phyloP scores from a whole-genome alignment of 2,888 invertebrate genomes.

The Camptogramma bilineatum region DNA sequence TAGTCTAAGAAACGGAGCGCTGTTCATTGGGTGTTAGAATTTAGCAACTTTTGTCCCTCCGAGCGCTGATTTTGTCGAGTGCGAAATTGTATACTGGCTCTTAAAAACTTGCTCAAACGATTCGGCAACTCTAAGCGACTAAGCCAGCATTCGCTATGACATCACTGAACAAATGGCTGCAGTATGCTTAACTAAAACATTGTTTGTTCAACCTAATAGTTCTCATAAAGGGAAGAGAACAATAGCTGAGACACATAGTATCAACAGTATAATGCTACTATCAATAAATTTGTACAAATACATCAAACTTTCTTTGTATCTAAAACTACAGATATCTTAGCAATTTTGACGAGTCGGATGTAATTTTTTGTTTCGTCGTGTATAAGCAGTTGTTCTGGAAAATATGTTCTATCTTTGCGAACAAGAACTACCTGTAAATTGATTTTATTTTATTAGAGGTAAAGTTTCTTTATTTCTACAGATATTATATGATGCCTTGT shows the following conservation, averaged over 20 bases:
- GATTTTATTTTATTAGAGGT: not conserved
- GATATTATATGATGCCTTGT: conserved; percentile 4
- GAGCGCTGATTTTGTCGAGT: too few relatives aligned
- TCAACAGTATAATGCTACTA: conserved; percentile 48
- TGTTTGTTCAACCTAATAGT: conserved; percentile 66
- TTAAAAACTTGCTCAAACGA: not conserved
- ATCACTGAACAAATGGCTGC: conserved; percentile 54
- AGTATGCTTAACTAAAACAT: conserved; percentile 56
- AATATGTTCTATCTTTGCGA: not conserved
- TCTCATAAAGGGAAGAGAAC: conserved; percentile 56
- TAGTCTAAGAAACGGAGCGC: too few relatives aligned
- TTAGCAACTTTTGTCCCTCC: too few relatives aligned
- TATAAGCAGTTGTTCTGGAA: not conserved
- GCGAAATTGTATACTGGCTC: too few relatives aligned
- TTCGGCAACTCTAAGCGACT: not conserved
- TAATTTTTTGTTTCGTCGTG: not conserved
- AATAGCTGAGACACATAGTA: conserved; percentile 54
- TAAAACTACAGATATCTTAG: not conserved
- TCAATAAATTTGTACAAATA: conserved; percentile 43
- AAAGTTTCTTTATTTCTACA: not conserved
- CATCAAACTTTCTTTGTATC: conserved; percentile 18
- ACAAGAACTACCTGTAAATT: not conserved
- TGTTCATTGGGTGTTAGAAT: too few relatives aligned
- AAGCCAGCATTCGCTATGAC: conserved; percentile 40
- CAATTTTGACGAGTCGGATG: not conserved